Conservation (phyloP, 2,888 invertebrate genomes). For the Xanthia icteritia region DNA sequence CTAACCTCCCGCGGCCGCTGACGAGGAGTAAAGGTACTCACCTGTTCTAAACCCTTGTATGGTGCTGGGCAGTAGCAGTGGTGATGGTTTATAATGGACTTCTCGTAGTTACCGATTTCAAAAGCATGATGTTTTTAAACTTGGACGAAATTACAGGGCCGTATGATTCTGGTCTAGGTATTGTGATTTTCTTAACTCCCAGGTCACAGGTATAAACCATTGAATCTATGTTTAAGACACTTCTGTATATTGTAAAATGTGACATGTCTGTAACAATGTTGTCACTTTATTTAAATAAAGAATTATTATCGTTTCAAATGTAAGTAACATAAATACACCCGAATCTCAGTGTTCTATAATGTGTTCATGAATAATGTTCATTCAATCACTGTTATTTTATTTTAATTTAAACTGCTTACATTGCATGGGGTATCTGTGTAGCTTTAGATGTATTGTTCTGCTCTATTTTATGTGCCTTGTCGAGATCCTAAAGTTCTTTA, state of each 20-base stretch:
- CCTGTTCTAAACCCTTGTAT: slow-evolving; percentile 47
- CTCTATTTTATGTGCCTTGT: slow-evolving; percentile 1
- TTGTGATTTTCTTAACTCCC: background rate
- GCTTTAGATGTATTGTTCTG: slow-evolving; percentile 35
- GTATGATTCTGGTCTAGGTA: background rate
- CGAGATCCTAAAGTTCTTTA: background rate
- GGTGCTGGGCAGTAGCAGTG: slow-evolving; percentile 40
- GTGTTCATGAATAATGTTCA: background rate
- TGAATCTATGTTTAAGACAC: background rate
- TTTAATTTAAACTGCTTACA: background rate
- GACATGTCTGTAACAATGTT: background rate
- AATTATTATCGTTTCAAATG: background rate
- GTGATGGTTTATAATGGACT: slow-evolving; percentile 27
- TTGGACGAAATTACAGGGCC: background rate
- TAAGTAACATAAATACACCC: background rate
- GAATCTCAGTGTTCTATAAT: background rate
- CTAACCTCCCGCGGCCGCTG: slow-evolving; percentile 85
- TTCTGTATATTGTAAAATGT: too few relatives aligned
- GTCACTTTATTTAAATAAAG: background rate
- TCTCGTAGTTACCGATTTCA: background rate
- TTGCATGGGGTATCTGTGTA: slow-evolving; percentile 44
- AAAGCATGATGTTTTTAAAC: background rate
- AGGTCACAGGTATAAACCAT: background rate
- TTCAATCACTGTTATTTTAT: too few relatives aligned
- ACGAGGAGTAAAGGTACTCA: slow-evolving; percentile 84